Base-by-base conservation (phyloP, 1,140 invertebrate genomes). In the Copidosoma floridanum region DNA sequence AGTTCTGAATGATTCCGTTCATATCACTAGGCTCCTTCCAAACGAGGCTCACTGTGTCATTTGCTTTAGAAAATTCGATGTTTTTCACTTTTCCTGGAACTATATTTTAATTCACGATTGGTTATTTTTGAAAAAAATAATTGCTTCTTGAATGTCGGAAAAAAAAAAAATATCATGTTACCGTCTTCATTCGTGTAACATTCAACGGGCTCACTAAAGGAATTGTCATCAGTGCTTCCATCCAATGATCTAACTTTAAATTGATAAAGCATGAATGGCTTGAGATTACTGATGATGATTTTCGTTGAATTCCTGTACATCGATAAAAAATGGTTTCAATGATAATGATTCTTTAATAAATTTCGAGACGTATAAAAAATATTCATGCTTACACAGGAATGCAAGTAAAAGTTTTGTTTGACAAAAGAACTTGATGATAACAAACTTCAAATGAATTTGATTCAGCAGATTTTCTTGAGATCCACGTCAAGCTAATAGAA, bases 201-300 rank as follows among this genome's bases (percentile, higher is more conserved):
- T 61, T 84, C 82, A 32, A 85, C 76, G 57, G 75, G 79, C 48
- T 81, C 75, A 58, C 81, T 83, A 46, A 77, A 84, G 48, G 71
- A 80, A 58, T 68, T 74, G 24, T 72, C 64, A 60, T 79, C 73
- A 14, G 71, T 75, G 11, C 72, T 66, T 35, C 80, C 78, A 57
- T 72, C 72, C 43, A 77, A 65, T 6, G 79, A 73, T 57, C 78
- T 71, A 4, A 88, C 82, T 74, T 82, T 84, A 64, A 87, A 84
- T 66, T 85, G 82, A 66, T 88, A 88, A 10, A 82, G 66, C 32
- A 82, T 85, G 70, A 82, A 85, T 26, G 85, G 82, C 65, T 76
- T 84, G n/a, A 88, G 69, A 59, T 82, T 78, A 41, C 75, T 74
- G 7, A 87, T 69, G 26, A 74, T 70, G 24, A 79, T 67, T 63